Conservation (phyloP, 2,797 vertebrate genomes). For the Allobates femoralis region DNA sequence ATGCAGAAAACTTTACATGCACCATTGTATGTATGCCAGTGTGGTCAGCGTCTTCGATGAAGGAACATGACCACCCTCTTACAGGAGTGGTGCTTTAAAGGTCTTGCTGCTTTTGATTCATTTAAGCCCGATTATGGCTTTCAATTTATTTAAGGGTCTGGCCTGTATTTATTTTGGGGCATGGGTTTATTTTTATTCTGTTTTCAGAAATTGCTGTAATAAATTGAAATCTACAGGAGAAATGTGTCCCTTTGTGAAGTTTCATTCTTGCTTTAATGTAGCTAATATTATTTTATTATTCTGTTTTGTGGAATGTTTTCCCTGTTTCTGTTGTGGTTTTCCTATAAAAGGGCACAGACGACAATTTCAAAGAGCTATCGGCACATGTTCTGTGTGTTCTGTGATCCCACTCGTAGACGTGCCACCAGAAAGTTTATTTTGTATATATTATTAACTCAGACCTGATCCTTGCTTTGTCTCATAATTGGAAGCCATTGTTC, state of each 20-base stretch:
- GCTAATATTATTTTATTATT: slow-evolving; percentile 31
- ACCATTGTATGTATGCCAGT: too few species aligned
- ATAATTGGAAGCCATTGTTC: background rate
- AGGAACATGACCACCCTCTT: too few species aligned
- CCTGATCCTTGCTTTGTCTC: background rate
- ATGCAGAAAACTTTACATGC: too few species aligned
- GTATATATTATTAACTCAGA: background rate
- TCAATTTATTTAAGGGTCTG: background rate
- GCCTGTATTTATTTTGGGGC: background rate
- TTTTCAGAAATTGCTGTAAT: background rate
- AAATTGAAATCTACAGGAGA: background rate
- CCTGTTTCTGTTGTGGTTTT: slow-evolving; percentile 18
- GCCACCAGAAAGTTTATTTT: background rate
- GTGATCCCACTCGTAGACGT: background rate
- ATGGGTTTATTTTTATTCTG: background rate
- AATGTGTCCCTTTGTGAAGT: background rate
- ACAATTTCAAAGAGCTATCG: slow-evolving; percentile 8
- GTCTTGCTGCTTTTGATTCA: too few species aligned
- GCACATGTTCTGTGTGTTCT: background rate
- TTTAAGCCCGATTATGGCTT: background rate
- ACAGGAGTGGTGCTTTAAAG: too few species aligned
- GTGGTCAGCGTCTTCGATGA: too few species aligned
- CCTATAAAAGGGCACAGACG: slow-evolving; percentile 28
- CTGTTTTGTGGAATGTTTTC: slow-evolving; percentile 1
- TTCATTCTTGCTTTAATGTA: background rate